A percentile compares a stretch with the other conserved stretches of the same genome.
phyloP scores from a whole-genome alignment of 2,797 vertebrate species.

The Danio choprae region DNA sequence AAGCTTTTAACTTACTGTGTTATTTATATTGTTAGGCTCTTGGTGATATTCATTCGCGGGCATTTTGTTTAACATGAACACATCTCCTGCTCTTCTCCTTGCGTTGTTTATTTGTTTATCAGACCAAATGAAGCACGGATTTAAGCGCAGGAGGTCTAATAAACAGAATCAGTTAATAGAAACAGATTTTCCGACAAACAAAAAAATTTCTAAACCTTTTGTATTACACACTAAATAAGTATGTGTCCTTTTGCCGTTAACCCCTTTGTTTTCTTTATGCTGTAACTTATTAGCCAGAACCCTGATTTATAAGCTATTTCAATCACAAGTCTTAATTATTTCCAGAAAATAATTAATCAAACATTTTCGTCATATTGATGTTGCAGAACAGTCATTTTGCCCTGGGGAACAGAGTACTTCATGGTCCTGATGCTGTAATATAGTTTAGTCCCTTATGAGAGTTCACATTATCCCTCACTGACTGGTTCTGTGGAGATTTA shows the following conservation, averaged over 20 bases:
- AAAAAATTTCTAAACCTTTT: neutral
- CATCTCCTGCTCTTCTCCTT: constrained; percentile 16
- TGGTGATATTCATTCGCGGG: neutral
- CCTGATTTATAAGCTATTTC: neutral
- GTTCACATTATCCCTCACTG: neutral
- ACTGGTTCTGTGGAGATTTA: neutral
- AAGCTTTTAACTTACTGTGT: neutral
- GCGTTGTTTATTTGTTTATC: constrained; percentile 69
- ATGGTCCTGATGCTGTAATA: constrained; percentile 13
- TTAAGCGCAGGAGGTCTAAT: constrained; percentile 66
- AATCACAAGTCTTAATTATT: neutral
- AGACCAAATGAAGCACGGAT: constrained; percentile 55
- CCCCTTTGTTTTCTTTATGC: neutral
- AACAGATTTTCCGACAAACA: neutral
- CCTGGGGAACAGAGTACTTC: neutral
- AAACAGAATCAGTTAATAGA: neutral
- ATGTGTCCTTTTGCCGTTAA: neutral
- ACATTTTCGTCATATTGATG: neutral
- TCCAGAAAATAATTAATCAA: neutral
- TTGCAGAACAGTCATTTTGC: neutral
- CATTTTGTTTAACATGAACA: neutral
- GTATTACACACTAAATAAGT: neutral
- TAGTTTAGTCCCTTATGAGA: neutral
- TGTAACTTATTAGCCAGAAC: too few species aligned
- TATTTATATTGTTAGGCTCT: neutral